Evolutionary conservation across 23 tunicate species (phyloP), one percentile per base, ranked within the genome.

Genomic region (Ciona savignyi): DNA sequence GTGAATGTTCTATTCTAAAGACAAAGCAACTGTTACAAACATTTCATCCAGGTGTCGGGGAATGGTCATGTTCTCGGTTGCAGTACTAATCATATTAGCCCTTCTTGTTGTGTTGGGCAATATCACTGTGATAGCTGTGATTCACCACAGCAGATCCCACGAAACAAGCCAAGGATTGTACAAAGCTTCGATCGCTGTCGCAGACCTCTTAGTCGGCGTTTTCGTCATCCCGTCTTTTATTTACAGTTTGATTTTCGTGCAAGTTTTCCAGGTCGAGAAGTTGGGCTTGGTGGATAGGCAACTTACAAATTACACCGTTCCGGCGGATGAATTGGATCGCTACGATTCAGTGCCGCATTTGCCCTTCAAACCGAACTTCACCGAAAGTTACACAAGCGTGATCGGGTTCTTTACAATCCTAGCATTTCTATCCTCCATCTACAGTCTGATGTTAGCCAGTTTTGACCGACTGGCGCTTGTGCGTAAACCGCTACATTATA

Each of bases 401-500:
- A 42, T 72, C 21, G 76, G 76, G 1, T 74, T 74, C 49, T 3
- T 74, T 48, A 74, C 78, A 9, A 32, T 51, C 9, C 23, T 74
- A 19, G 51, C 68, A 4, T 22, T 74, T 1, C 21, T 51, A 1
- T n/a, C 56, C 23, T 62, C 78, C 32, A 62, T 74, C 24, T 74
- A 74, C 69, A 74, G 62, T 30, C 48, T 74, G 25, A 29, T 60
- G 34, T 25, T 63, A 0, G 78, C 78, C 1, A 31, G 78, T 2
- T 2, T 74, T 31, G 78, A 74, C 27, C 68, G 78, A 15, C 26
- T 74, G 23, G 68, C 68, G 19, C 49, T 62, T 27, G 78, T 74
- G 0, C 32, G 67, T 6, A 56, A 22, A n/a, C 69, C 78, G 4
- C 69, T 74, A 19, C 63, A 26, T 35, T 72, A 51, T 35, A 26